Conservation (phyloP, 2,797 vertebrate genomes). For the Emydoidea blandingii region DNA sequence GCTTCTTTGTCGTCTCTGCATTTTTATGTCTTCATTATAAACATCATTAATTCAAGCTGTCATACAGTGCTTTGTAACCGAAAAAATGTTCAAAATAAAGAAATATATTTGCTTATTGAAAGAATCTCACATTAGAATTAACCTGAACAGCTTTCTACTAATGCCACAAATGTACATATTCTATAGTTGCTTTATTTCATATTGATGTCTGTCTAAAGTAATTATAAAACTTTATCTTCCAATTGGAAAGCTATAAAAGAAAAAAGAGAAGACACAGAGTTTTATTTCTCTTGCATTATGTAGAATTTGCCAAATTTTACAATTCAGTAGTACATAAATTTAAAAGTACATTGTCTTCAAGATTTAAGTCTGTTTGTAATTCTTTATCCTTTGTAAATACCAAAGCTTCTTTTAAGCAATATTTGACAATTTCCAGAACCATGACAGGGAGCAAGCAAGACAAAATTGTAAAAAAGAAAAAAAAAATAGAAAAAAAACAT, state of each 20-base stretch:
- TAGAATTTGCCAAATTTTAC: constrained; percentile 45
- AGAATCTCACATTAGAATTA: constrained; percentile 42
- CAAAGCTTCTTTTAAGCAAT: constrained; percentile 15
- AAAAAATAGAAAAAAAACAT: neutral
- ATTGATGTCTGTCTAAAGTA: constrained; percentile 19
- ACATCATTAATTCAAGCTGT: constrained; percentile 82
- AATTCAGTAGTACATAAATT: constrained; percentile 26
- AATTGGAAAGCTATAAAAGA: constrained; percentile 52
- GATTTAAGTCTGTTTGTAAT: constrained; percentile 8
- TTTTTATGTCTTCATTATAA: constrained; percentile 85
- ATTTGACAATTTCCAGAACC: constrained; percentile 11
- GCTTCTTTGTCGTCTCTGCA: constrained; percentile 78
- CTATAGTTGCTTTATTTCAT: constrained; percentile 28
- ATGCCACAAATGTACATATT: constrained; percentile 31
- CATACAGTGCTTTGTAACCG: constrained; percentile 75
- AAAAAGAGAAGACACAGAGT: neutral
- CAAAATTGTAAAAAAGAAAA: constrained; percentile 30
- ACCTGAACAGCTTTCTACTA: constrained; percentile 24
- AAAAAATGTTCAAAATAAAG: constrained; percentile 81
- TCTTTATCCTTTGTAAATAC: constrained; percentile 47
- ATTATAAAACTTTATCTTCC: constrained; percentile 48
- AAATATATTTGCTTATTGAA: constrained; percentile 71
- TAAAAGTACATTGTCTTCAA: constrained; percentile 54
- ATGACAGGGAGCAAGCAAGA: neutral
- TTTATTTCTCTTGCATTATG: constrained; percentile 55